phyloP scores from a whole-genome alignment of 2,888 invertebrate species.

The Idaea biselata region DNA sequence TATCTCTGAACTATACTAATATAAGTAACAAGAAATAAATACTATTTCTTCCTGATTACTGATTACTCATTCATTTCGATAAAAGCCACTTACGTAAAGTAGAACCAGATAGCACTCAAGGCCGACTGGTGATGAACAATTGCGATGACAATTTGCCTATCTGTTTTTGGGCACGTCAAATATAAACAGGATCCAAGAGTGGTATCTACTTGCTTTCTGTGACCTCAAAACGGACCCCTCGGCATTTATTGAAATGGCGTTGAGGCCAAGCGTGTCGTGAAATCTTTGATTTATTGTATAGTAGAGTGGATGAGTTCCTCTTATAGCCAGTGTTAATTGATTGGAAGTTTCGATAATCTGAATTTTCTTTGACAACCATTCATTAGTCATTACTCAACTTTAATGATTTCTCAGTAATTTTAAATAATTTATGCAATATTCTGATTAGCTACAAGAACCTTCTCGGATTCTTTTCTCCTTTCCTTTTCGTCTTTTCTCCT shows the following conservation, averaged over 20 bases:
- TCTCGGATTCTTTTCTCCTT: no score
- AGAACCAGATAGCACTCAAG: not conserved
- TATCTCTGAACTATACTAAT: no score
- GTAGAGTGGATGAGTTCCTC: not conserved
- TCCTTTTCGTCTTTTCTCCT: no score
- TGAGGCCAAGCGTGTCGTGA: not conserved
- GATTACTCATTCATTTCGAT: not conserved
- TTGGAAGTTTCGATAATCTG: not conserved
- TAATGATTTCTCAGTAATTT: no score
- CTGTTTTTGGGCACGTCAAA: not conserved
- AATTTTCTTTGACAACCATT: not conserved
- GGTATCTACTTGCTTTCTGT: not conserved
- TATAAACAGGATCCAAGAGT: not conserved
- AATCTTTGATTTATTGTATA: not conserved
- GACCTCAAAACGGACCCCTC: not conserved
- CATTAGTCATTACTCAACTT: no score
- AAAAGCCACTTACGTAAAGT: not conserved
- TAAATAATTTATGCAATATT: no score
- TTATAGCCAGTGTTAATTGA: not conserved
- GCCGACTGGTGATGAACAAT: not conserved
- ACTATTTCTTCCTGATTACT: not conserved
- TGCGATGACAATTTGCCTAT: not conserved
- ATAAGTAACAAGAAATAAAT: no score
- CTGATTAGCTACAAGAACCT: no score
- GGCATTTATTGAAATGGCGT: not conserved